A percentile compares a stretch with the other conserved stretches of the same genome.
phyloP scores from a whole-genome alignment of 2,113 vertebrate genomes.

The Bufo bufo region DNA sequence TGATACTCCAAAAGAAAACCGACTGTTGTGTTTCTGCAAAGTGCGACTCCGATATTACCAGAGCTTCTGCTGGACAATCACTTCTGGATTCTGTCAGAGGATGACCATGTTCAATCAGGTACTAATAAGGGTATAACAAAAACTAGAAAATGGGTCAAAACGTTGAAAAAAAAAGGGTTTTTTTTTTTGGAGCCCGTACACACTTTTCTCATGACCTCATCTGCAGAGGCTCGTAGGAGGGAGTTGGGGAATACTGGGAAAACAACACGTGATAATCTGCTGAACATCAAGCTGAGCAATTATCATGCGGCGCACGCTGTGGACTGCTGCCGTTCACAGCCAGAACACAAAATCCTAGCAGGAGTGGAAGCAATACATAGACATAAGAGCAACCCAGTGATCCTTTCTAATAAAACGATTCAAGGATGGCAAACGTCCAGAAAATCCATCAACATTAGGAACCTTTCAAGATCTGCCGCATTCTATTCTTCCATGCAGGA shows the following conservation, averaged over 20 bases:
- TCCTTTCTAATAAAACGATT: neutral
- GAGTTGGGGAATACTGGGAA: neutral
- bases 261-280: neutral
- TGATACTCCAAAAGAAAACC: neutral
- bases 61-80: neutral
- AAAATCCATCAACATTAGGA: too few species aligned
- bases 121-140: neutral
- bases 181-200: too few species aligned
- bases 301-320: neutral
- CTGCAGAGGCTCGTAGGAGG: neutral
- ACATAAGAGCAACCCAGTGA: neutral
- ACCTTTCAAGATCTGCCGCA: too few species aligned
- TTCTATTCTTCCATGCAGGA: too few species aligned
- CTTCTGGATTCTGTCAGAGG: neutral
- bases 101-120: too few species aligned
- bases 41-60: neutral
- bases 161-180: too few species aligned
- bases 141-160: too few species aligned
- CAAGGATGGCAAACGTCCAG: too few species aligned
- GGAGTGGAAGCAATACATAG: neutral
- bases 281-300: neutral
- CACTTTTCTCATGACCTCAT: neutral
- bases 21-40: neutral
- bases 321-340: neutral
- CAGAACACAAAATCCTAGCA: neutral